phyloP scores from a whole-genome alignment of 2,888 invertebrate species.

The Synanthedon formicaeformis region DNA sequence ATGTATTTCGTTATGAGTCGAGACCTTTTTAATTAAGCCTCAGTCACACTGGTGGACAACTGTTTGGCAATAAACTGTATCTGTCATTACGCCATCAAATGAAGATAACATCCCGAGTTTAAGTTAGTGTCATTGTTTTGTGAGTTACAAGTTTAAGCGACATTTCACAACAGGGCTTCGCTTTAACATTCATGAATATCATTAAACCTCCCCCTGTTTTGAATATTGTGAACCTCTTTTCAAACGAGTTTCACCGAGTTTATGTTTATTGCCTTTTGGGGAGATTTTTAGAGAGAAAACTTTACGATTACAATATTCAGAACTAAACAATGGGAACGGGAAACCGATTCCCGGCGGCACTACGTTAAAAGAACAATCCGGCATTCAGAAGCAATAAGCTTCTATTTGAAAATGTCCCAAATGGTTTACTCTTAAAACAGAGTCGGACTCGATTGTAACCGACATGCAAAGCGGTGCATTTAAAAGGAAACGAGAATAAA shows the following conservation, averaged over 20 bases:
- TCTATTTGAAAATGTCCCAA: constrained; percentile 46
- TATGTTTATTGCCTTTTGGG: constrained; percentile 47
- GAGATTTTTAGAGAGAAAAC: constrained; percentile 23
- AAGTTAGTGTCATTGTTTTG: constrained; percentile 66
- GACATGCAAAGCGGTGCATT: constrained; percentile 53
- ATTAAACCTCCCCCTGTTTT: constrained; percentile 57
- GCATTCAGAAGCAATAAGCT: constrained; percentile 44
- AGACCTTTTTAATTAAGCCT: constrained; percentile 29
- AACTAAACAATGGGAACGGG: constrained; percentile 27
- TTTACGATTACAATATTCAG: constrained; percentile 32
- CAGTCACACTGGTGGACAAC: constrained; percentile 13
- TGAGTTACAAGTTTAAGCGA: constrained; percentile 62
- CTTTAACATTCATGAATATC: constrained; percentile 65
- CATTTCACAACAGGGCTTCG: constrained; percentile 54
- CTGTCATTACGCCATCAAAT: constrained; percentile 55
- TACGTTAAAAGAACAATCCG: constrained; percentile 39
- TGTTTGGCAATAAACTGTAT: constrained; percentile 46
- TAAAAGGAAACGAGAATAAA: constrained; percentile 47
- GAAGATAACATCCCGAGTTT: constrained; percentile 59
- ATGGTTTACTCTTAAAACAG: constrained; percentile 50
- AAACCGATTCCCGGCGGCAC: constrained; percentile 18
- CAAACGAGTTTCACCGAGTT: constrained; percentile 42
- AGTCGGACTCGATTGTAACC: constrained; percentile 39
- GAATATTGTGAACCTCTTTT: constrained; percentile 46
- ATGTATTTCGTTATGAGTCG: constrained; percentile 29